Percentiles rank a stretch among this genome's conserved stretches.
Evolutionary conservation across 2,113 vertebrate genomes (phyloP).

Genomic region (Lontra canadensis): DNA sequence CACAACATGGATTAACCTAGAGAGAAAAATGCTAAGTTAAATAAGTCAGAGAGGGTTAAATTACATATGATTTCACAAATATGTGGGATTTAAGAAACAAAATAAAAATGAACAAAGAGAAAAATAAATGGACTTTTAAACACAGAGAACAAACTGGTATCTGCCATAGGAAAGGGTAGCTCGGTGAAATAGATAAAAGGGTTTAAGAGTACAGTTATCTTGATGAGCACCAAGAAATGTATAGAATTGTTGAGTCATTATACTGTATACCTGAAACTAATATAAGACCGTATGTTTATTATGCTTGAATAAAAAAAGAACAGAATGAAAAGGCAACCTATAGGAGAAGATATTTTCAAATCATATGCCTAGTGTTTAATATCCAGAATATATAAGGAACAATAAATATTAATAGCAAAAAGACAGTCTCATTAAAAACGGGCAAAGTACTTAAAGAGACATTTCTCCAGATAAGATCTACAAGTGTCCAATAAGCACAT

Average conservation of each 20-base stretch:
- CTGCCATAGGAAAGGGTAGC: neutral
- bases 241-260: neutral
- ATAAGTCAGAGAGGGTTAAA: neutral
- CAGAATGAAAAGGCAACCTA: neutral
- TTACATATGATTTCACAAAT: neutral
- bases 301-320: neutral
- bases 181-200: neutral
- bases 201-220: neutral
- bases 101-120: neutral
- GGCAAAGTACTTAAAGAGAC: no score
- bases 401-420: neutral
- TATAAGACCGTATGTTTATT: neutral
- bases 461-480: no score
- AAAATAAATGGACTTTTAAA: neutral
- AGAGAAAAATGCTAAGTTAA: neutral
- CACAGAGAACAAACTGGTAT: neutral
- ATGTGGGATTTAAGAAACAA: neutral
- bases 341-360: neutral
- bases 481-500: no score
- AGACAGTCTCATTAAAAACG: neutral
- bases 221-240: neutral
- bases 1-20: no score
- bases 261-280: neutral
- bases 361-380: neutral
- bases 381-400: neutral